These are phyloP conservation scores for Cavia porcellus DNA, from an alignment of 2,113 vertebrate genomes.

Conservation along the genomic window DNA sequence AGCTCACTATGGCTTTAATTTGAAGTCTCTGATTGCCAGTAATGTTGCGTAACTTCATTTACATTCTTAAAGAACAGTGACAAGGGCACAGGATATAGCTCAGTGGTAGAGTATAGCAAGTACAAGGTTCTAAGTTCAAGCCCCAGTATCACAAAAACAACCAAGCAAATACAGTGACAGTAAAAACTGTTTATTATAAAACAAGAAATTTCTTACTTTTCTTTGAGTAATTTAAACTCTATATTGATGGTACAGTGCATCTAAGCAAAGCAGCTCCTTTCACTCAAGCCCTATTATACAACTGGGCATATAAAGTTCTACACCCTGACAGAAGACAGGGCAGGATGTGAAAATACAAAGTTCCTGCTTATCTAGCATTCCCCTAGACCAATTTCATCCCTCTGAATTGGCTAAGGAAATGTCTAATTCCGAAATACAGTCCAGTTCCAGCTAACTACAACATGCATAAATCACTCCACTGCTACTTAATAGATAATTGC, in stretches of 20 bases:
- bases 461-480: background rate
- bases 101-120: too few species aligned
- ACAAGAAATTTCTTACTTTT: slow-evolving; percentile 17
- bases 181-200: slow-evolving; percentile 16
- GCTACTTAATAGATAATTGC: background rate
- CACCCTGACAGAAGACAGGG: background rate
- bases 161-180: background rate
- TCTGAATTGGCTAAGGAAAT: slow-evolving; percentile 14
- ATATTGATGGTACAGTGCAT: background rate
- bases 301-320: background rate
- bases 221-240: slow-evolving; percentile 12
- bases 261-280: background rate
- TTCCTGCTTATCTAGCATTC: background rate
- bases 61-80: slow-evolving; percentile 27
- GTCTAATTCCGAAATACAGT: background rate
- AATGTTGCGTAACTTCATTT: background rate
- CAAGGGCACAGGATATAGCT: background rate
- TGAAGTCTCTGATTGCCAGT: background rate
- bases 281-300: background rate
- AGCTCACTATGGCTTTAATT: background rate
- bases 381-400: background rate
- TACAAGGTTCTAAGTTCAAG: too few species aligned
- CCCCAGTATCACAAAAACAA: too few species aligned
- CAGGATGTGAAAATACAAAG: background rate
- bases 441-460: background rate